Evolutionary conservation across 1,140 invertebrate genomes (phyloP).

Genomic region (Drosophila kanapiae): DNA sequence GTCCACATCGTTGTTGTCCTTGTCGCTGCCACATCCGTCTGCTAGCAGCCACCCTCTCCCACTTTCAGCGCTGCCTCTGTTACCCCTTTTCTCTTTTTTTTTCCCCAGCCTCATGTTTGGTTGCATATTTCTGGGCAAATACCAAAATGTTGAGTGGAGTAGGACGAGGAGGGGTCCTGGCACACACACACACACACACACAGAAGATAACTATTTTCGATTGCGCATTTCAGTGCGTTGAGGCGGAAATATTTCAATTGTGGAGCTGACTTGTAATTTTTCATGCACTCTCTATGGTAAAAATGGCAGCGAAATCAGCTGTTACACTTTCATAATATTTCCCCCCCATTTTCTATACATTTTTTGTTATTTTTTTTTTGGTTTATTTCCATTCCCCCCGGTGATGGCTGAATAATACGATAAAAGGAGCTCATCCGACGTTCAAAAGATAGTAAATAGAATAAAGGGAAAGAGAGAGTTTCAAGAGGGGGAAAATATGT

Average conservation of each 20-base stretch:
- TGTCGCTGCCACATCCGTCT: conserved; percentile 54
- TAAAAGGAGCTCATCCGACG: conserved; percentile 12
- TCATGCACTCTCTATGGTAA: conserved; percentile 67
- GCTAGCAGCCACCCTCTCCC: neutral
- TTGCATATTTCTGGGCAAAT: conserved; percentile 70
- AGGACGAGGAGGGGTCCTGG: neutral
- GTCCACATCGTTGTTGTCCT: conserved; percentile 39
- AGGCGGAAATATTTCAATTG: conserved; percentile 84
- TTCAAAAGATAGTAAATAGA: conserved; percentile 3
- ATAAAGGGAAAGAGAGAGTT: conserved; percentile 1
- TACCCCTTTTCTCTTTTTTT: neutral
- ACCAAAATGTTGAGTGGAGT: conserved; percentile 20
- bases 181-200: conserved; percentile 3
- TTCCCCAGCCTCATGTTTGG: neutral
- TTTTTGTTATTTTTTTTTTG: neutral
- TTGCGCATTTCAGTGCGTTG: conserved; percentile 81
- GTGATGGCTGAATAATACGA: conserved; percentile 28
- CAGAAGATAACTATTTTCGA: conserved; percentile 81
- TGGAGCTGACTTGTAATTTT: conserved; percentile 83
- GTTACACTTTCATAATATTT: conserved; percentile 44
- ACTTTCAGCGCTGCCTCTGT: neutral
- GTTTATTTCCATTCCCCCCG: conserved; percentile 6
- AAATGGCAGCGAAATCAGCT: conserved; percentile 48
- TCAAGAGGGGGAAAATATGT: neutral
- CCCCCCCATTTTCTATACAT: neutral